Evolutionary conservation across 1,140 invertebrate species (phyloP).

Genomic region (Pissodes strobi): DNA sequence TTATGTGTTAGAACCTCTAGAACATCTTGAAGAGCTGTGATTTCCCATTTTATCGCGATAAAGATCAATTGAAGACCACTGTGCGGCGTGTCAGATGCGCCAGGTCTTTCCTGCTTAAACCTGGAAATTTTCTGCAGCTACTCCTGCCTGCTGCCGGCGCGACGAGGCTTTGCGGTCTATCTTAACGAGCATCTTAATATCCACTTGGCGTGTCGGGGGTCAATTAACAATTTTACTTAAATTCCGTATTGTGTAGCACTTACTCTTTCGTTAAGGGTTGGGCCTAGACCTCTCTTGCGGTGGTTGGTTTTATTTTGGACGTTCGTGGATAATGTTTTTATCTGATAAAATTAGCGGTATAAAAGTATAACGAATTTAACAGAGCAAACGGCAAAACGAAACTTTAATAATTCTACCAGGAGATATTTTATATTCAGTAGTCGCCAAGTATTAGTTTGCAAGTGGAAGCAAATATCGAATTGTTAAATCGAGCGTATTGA

Average conservation of each 20-base stretch:
- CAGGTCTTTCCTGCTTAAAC: constrained; percentile 16
- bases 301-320: not conserved
- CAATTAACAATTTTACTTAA: constrained; percentile 35
- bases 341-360: no score
- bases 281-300: not conserved
- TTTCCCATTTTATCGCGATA: no score
- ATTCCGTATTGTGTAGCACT: constrained; percentile 31
- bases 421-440: no score
- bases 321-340: no score
- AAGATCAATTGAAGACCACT: not conserved
- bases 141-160: not conserved
- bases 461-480: no score
- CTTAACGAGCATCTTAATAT: constrained; percentile 38
- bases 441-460: no score
- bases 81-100: constrained; percentile 16
- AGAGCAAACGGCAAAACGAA: no score
- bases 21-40: no score
- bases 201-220: constrained; percentile 30
- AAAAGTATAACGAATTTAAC: no score
- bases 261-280: constrained; percentile 12
- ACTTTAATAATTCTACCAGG: no score
- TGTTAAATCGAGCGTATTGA: no score
- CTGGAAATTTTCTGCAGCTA: constrained; percentile 25
- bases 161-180: constrained; percentile 19
- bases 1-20: no score